Evolutionary conservation across 2,888 invertebrate species (phyloP).

Genomic region (Chesias legatella): DNA sequence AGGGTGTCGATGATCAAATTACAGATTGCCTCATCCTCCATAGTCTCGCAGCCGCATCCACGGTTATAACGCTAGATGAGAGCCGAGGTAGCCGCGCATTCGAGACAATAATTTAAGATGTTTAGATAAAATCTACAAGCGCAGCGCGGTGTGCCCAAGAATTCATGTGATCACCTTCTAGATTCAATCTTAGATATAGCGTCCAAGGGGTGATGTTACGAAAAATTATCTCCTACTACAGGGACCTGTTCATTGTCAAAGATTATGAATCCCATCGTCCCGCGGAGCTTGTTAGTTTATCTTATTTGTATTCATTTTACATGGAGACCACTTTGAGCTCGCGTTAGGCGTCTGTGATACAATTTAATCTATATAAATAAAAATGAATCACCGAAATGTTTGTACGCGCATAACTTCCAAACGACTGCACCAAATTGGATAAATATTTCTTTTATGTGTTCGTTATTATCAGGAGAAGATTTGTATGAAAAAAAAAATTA

Average conservation of each 20-base stretch:
- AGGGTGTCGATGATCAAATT: constrained; percentile 23
- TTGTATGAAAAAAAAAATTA: no score
- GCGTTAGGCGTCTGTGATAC: constrained; percentile 24
- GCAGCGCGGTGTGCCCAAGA: constrained; percentile 67
- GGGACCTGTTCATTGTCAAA: constrained; percentile 60
- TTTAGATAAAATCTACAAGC: constrained; percentile 76
- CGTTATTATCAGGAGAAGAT: no score
- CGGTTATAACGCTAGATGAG: constrained; percentile 62
- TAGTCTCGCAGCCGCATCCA: constrained; percentile 43
- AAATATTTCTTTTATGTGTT: no score
- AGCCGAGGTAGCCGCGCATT: constrained; percentile 57
- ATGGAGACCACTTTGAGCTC: constrained; percentile 21
- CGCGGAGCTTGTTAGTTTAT: constrained; percentile 34
- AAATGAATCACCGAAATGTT: no score
- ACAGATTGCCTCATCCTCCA: constrained; percentile 50
- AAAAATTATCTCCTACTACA: constrained; percentile 64
- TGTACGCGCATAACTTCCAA: no score
- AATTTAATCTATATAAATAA: constrained; percentile 30
- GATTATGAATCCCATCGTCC: constrained; percentile 52
- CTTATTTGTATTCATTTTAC: constrained; percentile 39
- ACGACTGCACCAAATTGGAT: no score
- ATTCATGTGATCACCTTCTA: constrained; percentile 74
- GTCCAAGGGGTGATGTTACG: constrained; percentile 64
- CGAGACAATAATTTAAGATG: constrained; percentile 77
- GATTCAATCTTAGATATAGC: constrained; percentile 74